phyloP scores from a whole-genome alignment of 2,888 invertebrate species.

The Drosophila multiciliata region DNA sequence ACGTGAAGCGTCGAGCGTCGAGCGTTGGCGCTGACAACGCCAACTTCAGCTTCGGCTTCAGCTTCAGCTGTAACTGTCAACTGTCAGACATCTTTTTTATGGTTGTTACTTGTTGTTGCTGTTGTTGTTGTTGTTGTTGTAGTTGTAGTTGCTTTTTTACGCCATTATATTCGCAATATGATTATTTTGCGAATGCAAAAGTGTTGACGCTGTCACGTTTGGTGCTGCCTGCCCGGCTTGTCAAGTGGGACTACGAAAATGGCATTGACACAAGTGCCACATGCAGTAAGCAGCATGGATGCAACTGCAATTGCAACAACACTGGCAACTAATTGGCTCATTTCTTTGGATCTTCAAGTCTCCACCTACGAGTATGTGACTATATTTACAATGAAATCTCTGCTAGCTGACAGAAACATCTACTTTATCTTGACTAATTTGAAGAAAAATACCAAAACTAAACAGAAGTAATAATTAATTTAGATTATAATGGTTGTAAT shows the following conservation, averaged over 20 bases:
- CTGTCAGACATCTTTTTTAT: constrained; percentile 62
- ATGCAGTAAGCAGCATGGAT: constrained; percentile 29
- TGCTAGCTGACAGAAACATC: background rate
- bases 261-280: constrained; percentile 59
- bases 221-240: constrained; percentile 57
- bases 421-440: background rate
- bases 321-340: constrained; percentile 55
- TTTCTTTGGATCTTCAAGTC: constrained; percentile 33
- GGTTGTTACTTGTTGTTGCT: constrained; percentile 15
- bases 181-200: constrained; percentile 78
- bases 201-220: constrained; percentile 79
- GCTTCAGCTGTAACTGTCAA: constrained; percentile 72
- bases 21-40: constrained; percentile 53
- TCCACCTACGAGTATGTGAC: background rate
- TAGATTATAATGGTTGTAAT: background rate
- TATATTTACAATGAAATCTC: background rate
- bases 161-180: constrained; percentile 76
- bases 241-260: constrained; percentile 60
- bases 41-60: constrained; percentile 39
- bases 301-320: constrained; percentile 38
- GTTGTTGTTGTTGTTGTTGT: constrained; percentile 11
- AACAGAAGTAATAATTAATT: background rate
- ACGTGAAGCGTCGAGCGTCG: constrained; percentile 25
- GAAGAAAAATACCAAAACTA: background rate
- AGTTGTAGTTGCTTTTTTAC: constrained; percentile 65